Evolutionary conservation across 2,888 invertebrate genomes (phyloP).

Genomic region (Cephonodes hylas): DNA sequence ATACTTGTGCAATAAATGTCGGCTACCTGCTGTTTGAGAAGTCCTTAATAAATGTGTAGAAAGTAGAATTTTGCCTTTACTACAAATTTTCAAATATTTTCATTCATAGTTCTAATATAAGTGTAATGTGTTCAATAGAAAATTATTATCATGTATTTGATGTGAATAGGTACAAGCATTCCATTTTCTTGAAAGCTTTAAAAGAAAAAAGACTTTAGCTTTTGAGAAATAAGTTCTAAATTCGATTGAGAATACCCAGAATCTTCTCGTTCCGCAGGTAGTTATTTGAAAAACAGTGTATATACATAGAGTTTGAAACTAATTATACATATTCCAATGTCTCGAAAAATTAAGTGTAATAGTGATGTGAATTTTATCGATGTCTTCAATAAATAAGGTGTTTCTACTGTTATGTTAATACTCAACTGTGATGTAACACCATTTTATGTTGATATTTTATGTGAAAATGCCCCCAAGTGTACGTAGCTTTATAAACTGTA

Average conservation of each 20-base stretch:
- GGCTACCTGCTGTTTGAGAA: not conserved
- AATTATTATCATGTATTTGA: not conserved
- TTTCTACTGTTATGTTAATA: constrained; percentile 25
- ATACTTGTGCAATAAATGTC: not conserved
- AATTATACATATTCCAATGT: not conserved
- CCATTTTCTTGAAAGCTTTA: not conserved
- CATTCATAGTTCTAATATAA: no score
- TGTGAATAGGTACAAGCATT: not conserved
- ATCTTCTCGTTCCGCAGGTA: not conserved
- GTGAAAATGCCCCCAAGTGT: not conserved
- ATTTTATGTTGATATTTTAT: constrained; percentile 24
- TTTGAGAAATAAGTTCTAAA: not conserved
- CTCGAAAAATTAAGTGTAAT: not conserved
- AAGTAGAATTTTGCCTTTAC: not conserved
- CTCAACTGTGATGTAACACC: constrained; percentile 49
- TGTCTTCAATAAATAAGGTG: not conserved
- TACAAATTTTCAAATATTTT: no score
- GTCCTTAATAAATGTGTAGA: not conserved
- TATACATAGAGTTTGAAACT: not conserved
- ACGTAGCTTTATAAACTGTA: not conserved
- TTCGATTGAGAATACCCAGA: not conserved
- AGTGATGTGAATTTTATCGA: constrained; percentile 4
- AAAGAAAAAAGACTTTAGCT: not conserved
- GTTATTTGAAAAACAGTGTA: not conserved
- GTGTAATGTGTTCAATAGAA: not conserved